Conservation (phyloP, 2,797 vertebrate genomes). For the Peromyscus eremicus region DNA sequence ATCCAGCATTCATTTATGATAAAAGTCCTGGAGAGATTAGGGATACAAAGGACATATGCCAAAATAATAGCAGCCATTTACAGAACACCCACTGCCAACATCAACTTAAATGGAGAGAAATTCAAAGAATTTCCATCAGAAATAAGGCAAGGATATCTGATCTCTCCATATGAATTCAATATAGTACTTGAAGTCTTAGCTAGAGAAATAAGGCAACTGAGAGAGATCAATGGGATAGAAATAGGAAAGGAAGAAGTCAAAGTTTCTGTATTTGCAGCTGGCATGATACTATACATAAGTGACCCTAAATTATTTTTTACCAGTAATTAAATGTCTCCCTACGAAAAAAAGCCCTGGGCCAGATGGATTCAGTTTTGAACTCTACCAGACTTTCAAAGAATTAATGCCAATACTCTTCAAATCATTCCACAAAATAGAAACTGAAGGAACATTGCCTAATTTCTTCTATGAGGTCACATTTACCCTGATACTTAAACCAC, state of each 20-base stretch:
- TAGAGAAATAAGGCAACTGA: not conserved
- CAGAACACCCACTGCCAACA: too few relatives aligned
- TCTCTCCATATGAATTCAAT: not conserved
- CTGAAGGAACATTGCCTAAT: not conserved
- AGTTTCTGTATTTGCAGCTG: too few relatives aligned
- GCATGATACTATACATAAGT: not conserved
- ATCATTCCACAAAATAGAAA: not conserved
- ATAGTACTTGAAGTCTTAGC: not conserved
- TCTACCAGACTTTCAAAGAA: not conserved
- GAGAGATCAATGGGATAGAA: too few relatives aligned
- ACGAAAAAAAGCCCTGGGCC: not conserved
- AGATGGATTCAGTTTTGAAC: not conserved
- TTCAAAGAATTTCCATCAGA: not conserved
- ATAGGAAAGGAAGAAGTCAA: too few relatives aligned
- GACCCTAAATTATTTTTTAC: not conserved
- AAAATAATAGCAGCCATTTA: not conserved
- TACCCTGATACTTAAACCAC: not conserved
- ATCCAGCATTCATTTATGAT: not conserved
- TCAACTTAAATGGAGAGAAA: not conserved
- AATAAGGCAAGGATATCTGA: not conserved
- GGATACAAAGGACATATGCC: not conserved
- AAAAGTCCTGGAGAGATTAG: not conserved
- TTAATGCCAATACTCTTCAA: not conserved
- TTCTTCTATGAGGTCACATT: not conserved
- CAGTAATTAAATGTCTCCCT: not conserved